A percentile compares a stretch with the other conserved stretches of the same genome.
These are phyloP conservation scores for Murina feae DNA, from an alignment of 2,113 vertebrate genomes.

Conservation along the genomic window DNA sequence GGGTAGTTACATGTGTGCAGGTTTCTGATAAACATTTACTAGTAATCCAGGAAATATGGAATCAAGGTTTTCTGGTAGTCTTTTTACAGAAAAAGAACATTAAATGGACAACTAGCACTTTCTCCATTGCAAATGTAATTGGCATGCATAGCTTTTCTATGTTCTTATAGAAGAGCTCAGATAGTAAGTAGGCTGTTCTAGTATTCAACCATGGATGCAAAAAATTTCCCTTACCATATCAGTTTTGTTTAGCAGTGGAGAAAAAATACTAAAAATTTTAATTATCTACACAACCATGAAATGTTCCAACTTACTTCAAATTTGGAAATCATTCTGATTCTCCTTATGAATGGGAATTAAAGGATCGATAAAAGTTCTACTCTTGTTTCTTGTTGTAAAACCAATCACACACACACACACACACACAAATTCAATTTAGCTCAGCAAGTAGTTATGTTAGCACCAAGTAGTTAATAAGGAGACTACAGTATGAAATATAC, in stretches of 20 bases:
- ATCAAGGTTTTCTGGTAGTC: slow-evolving; percentile 1
- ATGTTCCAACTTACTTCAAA: background rate
- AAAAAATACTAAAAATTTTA: slow-evolving; percentile 1
- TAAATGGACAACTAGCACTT: slow-evolving; percentile 1
- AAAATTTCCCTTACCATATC: slow-evolving; percentile 4
- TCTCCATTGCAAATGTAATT: slow-evolving; percentile 10
- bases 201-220: background rate
- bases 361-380: background rate
- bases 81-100: slow-evolving; percentile 27
- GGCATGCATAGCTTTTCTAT: background rate
- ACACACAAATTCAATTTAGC: background rate
- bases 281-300: background rate
- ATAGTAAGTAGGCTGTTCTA: background rate
- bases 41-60: background rate
- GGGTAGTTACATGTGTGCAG: background rate
- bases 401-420: background rate
- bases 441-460: background rate
- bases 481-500: background rate
- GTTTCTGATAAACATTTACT: slow-evolving; percentile 13
- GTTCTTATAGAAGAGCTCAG: background rate
- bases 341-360: background rate
- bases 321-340: slow-evolving; percentile 8
- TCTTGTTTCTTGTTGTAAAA: slow-evolving; percentile 22
- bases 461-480: slow-evolving; percentile 12
- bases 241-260: background rate